Conservation (phyloP, 2,888 invertebrate species). For the Papilio elwesi region DNA sequence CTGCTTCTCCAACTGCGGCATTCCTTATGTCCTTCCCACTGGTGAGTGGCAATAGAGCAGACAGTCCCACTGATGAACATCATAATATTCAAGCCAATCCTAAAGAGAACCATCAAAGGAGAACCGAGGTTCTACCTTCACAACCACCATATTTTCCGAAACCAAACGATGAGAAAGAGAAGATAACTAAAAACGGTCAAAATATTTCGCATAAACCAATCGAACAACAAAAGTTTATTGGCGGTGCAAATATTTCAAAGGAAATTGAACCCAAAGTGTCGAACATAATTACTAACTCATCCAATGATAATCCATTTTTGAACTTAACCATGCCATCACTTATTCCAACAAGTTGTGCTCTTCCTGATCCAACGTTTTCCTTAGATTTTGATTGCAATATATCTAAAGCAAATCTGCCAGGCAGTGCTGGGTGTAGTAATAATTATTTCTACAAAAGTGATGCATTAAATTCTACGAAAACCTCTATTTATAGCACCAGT, state of each 20-base stretch:
- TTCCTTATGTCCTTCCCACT: slow-evolving; percentile 90
- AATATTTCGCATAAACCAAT: slow-evolving; percentile 57
- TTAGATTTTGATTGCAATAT: slow-evolving; percentile 76
- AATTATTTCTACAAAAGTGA: slow-evolving; percentile 78
- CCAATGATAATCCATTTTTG: slow-evolving; percentile 74
- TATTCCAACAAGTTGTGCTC: slow-evolving; percentile 64
- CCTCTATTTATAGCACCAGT: slow-evolving; percentile 76
- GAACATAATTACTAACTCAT: slow-evolving; percentile 50
- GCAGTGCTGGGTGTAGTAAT: slow-evolving; percentile 60
- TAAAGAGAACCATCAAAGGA: slow-evolving; percentile 50
- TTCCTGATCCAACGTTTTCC: slow-evolving; percentile 66
- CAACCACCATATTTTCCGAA: slow-evolving; percentile 61
- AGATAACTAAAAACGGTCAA: slow-evolving; percentile 52
- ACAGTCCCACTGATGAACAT: slow-evolving; percentile 76
- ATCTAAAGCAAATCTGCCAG: slow-evolving; percentile 65
- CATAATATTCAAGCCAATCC: slow-evolving; percentile 52
- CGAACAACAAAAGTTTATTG: slow-evolving; percentile 59
- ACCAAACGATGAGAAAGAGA: slow-evolving; percentile 54
- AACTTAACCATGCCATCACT: slow-evolving; percentile 71
- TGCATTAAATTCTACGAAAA: slow-evolving; percentile 72
- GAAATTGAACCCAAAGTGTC: slow-evolving; percentile 54
- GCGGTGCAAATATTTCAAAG: slow-evolving; percentile 54
- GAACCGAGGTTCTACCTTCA: slow-evolving; percentile 54
- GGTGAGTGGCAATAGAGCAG: slow-evolving; percentile 85
- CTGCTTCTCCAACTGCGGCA: slow-evolving; percentile 89